phyloP scores from a whole-genome alignment of 2,797 vertebrate species.

The Silurus lanzhouensis region DNA sequence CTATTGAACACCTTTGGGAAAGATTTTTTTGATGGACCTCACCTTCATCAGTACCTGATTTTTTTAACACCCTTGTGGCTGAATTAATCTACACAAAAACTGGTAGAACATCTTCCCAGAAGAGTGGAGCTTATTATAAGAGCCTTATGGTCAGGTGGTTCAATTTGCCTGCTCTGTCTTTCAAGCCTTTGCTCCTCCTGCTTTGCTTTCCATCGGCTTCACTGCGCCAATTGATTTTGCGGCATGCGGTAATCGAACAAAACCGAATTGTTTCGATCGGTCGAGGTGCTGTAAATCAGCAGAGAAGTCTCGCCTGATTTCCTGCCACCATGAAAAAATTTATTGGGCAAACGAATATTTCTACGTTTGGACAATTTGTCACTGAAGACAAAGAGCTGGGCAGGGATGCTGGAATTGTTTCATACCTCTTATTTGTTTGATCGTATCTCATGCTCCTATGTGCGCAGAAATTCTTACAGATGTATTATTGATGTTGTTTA shows the following conservation, averaged over 20 bases:
- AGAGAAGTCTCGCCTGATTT: neutral
- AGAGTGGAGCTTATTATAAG: no score
- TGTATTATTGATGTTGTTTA: constrained; percentile 42
- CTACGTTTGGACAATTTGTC: neutral
- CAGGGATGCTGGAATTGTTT: neutral
- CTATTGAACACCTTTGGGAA: no score
- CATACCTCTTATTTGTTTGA: neutral
- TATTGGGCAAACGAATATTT: neutral
- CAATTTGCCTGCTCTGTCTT: neutral
- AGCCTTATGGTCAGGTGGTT: neutral
- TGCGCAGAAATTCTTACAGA: neutral
- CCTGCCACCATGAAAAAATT: neutral
- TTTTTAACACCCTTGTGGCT: no score
- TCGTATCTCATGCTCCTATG: neutral
- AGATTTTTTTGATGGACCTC: no score
- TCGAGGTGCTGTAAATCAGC: neutral
- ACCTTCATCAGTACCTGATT: no score
- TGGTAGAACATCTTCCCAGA: no score
- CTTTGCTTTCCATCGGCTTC: neutral
- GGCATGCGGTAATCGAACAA: neutral
- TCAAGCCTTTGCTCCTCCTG: neutral
- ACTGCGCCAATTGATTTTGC: neutral
- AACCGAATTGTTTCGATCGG: neutral
- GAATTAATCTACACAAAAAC: no score
- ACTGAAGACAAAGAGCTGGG: neutral